These are phyloP conservation scores for Leptobrachium ailaonicum DNA, from an alignment of 2,113 vertebrate species.

Conservation along the genomic window DNA sequence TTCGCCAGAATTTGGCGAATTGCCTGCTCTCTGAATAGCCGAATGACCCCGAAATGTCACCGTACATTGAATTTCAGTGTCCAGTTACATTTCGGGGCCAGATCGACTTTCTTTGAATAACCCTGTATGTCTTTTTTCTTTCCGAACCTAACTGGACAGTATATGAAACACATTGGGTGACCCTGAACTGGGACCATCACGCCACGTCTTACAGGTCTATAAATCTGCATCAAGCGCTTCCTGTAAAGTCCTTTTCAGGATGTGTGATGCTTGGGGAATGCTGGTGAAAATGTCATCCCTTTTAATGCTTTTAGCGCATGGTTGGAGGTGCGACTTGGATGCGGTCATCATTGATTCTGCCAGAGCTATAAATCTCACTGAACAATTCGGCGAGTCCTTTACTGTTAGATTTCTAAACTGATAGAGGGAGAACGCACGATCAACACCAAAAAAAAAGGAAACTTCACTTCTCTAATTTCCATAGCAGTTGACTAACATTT, in stretches of 20 bases:
- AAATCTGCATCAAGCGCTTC: background rate
- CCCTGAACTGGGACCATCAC: background rate
- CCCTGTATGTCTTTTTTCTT: background rate
- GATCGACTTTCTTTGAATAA: too few species aligned
- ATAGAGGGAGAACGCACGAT: too few species aligned
- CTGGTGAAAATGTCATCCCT: slow-evolving; percentile 14
- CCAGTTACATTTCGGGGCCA: too few species aligned
- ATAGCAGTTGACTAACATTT: too few species aligned
- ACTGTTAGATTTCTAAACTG: background rate
- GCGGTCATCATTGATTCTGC: slow-evolving; percentile 20
- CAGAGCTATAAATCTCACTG: background rate
- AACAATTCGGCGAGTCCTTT: background rate
- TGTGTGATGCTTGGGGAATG: slow-evolving; percentile 5
- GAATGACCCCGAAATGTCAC: too few species aligned
- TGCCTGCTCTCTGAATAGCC: too few species aligned
- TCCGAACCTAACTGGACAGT: background rate
- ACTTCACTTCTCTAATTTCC: too few species aligned
- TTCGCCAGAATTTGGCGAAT: too few species aligned
- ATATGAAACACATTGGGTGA: background rate
- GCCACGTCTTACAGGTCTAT: background rate
- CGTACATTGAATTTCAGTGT: too few species aligned
- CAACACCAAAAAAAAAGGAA: too few species aligned
- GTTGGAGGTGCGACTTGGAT: background rate
- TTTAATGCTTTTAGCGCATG: slow-evolving; percentile 34
- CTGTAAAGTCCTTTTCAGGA: background rate